Evolutionary conservation across 37 sponge, comb jelly and placozoan species (phyloP).

Genomic region (Aplysina aerophoba): DNA sequence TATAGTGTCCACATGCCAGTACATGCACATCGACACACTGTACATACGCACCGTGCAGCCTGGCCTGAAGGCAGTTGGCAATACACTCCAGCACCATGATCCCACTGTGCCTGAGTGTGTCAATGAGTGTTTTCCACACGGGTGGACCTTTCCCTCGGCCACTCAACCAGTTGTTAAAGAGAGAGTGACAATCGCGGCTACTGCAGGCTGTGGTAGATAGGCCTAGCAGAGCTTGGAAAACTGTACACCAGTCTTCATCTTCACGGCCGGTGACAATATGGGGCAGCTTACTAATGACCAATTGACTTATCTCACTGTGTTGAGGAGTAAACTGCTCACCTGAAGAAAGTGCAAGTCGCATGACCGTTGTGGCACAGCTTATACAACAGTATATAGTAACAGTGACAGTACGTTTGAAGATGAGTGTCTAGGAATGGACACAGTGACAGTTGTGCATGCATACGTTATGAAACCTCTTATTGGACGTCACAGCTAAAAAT

Average conservation of each 20-base stretch:
- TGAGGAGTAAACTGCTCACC: neutral
- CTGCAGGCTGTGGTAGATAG: neutral
- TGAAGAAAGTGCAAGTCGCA: neutral
- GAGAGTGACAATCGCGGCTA: neutral
- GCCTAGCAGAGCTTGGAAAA: neutral
- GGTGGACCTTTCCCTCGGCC: neutral
- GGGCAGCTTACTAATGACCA: neutral
- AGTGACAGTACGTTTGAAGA: too few species aligned
- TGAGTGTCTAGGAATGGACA: too few species aligned
- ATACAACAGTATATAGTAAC: too few species aligned
- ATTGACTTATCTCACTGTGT: neutral
- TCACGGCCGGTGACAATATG: neutral
- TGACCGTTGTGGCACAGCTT: too few species aligned
- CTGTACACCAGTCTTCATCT: neutral
- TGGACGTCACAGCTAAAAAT: too few species aligned
- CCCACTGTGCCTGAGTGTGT: neutral
- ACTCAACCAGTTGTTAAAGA: neutral
- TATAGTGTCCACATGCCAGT: too few species aligned
- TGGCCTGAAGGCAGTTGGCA: neutral
- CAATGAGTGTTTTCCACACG: neutral
- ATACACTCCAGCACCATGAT: neutral
- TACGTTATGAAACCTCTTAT: too few species aligned
- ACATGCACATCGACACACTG: too few species aligned
- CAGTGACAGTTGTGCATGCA: too few species aligned
- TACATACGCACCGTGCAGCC: slow-evolving; percentile 4